phyloP scores from a whole-genome alignment of 2,797 vertebrate species.

The Alauda arvensis region DNA sequence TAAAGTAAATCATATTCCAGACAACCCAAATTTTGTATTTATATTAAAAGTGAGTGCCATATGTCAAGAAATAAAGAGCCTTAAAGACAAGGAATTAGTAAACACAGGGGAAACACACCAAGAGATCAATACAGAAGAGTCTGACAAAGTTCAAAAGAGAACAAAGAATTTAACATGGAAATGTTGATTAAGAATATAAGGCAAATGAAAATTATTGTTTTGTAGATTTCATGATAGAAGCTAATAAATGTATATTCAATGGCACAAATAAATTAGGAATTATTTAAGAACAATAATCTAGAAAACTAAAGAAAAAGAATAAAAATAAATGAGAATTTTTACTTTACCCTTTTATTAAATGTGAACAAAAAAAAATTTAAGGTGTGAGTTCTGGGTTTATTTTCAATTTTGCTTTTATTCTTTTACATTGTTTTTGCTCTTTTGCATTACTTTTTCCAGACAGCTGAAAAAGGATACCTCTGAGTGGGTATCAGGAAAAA shows the following conservation, averaged over 20 bases:
- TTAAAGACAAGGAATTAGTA: neutral
- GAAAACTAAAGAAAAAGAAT: neutral
- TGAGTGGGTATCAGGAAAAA: neutral
- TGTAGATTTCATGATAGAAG: neutral
- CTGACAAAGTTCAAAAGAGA: neutral
- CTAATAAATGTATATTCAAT: neutral
- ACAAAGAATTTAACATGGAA: neutral
- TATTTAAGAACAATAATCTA: neutral
- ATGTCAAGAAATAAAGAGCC: neutral
- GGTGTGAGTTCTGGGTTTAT: fast-evolving
- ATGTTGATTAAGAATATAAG: neutral
- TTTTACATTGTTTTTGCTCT: neutral
- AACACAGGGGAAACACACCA: neutral
- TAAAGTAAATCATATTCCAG: neutral
- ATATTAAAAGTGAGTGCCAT: neutral
- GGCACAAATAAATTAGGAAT: neutral
- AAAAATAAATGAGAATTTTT: neutral
- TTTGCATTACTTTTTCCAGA: neutral
- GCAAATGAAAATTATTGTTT: neutral
- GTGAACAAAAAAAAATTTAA: neutral
- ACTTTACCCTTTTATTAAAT: fast-evolving
- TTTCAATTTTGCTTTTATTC: neutral
- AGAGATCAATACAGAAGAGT: neutral
- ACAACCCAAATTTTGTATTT: neutral
- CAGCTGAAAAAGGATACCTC: neutral